phyloP scores from a whole-genome alignment of 2,797 vertebrate genomes.

The Semaprochilodus insignis region DNA sequence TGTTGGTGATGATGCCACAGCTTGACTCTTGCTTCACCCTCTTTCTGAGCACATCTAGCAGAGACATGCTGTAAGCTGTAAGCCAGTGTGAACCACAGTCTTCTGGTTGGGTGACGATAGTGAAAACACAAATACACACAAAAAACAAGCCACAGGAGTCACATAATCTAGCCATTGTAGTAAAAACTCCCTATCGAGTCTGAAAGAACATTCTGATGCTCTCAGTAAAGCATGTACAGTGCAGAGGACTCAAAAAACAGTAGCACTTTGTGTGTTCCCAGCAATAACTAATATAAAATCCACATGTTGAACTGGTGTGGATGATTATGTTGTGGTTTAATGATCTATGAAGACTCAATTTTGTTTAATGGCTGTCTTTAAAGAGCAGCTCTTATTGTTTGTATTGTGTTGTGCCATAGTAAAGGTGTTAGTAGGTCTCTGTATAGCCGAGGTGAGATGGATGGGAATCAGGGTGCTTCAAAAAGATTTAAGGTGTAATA shows the following conservation, averaged over 20 bases:
- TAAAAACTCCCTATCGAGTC: not conserved
- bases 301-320: slow-evolving; percentile 11
- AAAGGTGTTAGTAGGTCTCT: slow-evolving; percentile 35
- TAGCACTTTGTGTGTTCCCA: slow-evolving; percentile 59
- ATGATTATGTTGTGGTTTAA: slow-evolving; percentile 16
- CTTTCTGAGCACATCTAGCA: slow-evolving; percentile 35
- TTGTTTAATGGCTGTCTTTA: slow-evolving; percentile 34
- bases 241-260: slow-evolving; percentile 44
- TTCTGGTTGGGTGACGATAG: slow-evolving; percentile 18
- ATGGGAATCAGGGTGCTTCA: not conserved
- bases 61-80: not conserved
- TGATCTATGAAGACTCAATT: slow-evolving; percentile 19
- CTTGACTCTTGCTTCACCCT: not conserved
- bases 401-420: slow-evolving; percentile 50
- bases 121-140: not conserved
- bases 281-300: slow-evolving; percentile 47
- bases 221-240: slow-evolving; percentile 35
- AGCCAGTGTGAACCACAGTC: slow-evolving; percentile 21
- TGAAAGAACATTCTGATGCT: slow-evolving; percentile 23
- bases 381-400: slow-evolving; percentile 34
- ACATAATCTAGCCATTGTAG: slow-evolving; percentile 25
- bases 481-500: slow-evolving; percentile 21
- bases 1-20: not conserved
- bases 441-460: slow-evolving; percentile 33
- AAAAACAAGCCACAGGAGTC: slow-evolving; percentile 30